Conservation (phyloP, 2,797 vertebrate species). For the Buphagus erythrorhynchus region DNA sequence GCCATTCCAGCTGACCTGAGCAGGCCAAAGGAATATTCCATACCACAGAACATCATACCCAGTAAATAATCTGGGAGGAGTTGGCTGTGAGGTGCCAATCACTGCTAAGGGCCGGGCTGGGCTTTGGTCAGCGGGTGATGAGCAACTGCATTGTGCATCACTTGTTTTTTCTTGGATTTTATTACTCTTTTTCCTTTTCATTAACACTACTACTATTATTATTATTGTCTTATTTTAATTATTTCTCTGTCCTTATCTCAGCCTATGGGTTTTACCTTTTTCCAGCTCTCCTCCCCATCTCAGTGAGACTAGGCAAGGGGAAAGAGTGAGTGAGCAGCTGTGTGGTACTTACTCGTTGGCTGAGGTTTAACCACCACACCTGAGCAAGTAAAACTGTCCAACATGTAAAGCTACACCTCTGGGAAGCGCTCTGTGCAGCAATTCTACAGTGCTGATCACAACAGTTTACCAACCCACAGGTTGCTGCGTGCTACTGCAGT, state of each 20-base stretch:
- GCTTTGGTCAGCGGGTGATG: accelerated
- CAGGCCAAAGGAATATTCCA: not conserved
- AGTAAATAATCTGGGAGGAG: not conserved
- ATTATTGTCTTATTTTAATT: not conserved
- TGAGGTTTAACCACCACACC: not conserved
- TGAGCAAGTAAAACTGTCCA: not conserved
- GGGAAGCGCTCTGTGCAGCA: not conserved
- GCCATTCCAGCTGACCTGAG: not conserved
- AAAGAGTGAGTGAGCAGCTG: not conserved
- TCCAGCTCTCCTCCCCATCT: not conserved
- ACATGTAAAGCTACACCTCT: not conserved
- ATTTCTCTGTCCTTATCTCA: not conserved
- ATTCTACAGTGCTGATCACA: not conserved
- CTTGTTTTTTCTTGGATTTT: not conserved
- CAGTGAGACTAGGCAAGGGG: not conserved
- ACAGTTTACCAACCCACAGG: accelerated
- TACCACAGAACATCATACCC: not conserved
- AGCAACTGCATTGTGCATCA: not conserved
- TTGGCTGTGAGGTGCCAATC: accelerated
- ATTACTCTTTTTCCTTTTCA: not conserved
- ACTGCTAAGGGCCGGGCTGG: not conserved
- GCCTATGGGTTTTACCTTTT: not conserved
- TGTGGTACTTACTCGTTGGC: not conserved
- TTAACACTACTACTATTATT: not conserved
- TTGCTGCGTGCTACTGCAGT: not conserved